phyloP scores from a whole-genome alignment of 2,888 invertebrate genomes.

The Fragum fragum region DNA sequence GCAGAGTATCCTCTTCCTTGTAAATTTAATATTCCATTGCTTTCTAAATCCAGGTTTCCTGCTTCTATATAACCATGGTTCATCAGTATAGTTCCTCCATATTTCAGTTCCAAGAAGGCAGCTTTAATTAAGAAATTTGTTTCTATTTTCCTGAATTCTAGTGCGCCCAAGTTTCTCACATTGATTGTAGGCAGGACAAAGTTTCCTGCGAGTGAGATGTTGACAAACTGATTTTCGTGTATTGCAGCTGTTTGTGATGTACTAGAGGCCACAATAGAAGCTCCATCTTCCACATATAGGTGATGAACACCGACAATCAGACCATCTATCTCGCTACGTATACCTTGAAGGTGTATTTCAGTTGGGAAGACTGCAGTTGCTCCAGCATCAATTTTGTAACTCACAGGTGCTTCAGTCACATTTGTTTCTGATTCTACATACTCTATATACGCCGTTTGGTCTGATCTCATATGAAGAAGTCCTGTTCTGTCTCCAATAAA shows the following conservation, averaged over 20 bases:
- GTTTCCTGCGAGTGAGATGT: constrained; percentile 72
- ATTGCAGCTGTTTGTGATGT: constrained; percentile 78
- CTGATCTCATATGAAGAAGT: constrained; percentile 71
- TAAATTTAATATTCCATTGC: constrained; percentile 70
- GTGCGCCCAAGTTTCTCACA: constrained; percentile 65
- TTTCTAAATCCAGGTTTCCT: constrained; percentile 76
- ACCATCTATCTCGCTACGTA: constrained; percentile 75
- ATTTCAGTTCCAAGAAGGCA: constrained; percentile 77
- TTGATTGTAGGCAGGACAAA: constrained; percentile 77
- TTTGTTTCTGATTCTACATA: constrained; percentile 77
- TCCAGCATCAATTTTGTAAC: constrained; percentile 76
- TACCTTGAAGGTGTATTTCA: constrained; percentile 78
- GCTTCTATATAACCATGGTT: constrained; percentile 77
- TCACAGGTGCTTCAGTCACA: constrained; percentile 79
- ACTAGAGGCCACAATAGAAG: constrained; percentile 65
- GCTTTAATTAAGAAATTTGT: constrained; percentile 71
- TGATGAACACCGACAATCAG: constrained; percentile 78
- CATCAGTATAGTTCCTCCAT: constrained; percentile 72
- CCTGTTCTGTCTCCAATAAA: constrained; percentile 79
- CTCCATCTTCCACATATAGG: constrained; percentile 75
- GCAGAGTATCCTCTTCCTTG: constrained; percentile 69
- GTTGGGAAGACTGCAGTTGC: constrained; percentile 77
- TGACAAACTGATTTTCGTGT: constrained; percentile 65
- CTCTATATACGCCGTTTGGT: constrained; percentile 74
- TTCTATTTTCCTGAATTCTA: constrained; percentile 70